Conservation (phyloP, 2,113 vertebrate genomes). For the Tursiops truncatus region DNA sequence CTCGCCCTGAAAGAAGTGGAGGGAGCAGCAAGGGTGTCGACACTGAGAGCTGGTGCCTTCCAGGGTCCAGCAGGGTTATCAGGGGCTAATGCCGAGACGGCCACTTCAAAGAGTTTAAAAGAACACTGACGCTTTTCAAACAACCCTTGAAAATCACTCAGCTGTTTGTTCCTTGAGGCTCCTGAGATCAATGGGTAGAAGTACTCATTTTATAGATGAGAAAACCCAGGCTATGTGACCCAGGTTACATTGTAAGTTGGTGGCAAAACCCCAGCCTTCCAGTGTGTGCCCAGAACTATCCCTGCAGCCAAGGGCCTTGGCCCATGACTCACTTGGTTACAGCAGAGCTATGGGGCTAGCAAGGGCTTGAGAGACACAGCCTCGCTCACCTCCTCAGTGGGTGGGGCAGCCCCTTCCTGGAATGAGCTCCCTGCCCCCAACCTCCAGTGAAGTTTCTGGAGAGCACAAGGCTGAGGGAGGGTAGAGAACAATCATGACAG, state of each 20-base stretch:
- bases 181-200: not conserved
- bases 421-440: not conserved
- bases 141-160: not conserved
- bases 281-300: not conserved
- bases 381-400: not conserved
- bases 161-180: not conserved
- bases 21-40: not conserved
- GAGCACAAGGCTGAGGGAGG: not conserved
- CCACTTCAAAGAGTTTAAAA: not conserved
- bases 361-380: not conserved
- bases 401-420: not conserved
- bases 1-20: constrained; percentile 14
- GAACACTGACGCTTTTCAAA: not conserved
- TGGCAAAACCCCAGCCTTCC: not conserved
- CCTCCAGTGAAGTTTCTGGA: not conserved
- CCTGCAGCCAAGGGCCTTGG: not conserved
- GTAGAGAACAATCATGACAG: not conserved
- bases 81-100: not conserved
- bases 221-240: not conserved
- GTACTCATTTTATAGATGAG: not conserved
- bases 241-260: not conserved
- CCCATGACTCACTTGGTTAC: not conserved
- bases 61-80: not conserved
- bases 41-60: not conserved
- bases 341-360: not conserved